A percentile compares a stretch with the other conserved stretches of the same genome.
phyloP scores from a whole-genome alignment of 1,140 invertebrate genomes.

The Probaryconus sp. region DNA sequence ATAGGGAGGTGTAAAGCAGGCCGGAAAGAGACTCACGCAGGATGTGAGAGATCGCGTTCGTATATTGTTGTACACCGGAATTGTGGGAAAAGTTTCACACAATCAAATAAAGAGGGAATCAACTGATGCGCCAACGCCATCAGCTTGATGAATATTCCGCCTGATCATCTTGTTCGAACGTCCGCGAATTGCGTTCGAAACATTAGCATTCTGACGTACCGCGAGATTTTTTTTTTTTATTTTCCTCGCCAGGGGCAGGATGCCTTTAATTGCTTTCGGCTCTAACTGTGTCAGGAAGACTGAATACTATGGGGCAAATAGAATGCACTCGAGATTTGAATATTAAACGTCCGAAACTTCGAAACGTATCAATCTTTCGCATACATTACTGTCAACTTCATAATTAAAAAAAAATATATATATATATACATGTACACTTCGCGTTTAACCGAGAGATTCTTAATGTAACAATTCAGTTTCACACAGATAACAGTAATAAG shows the following conservation, averaged over 20 bases:
- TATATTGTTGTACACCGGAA: slow-evolving; percentile 52
- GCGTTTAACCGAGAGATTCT: too few relatives aligned
- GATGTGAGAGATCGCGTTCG: slow-evolving; percentile 54
- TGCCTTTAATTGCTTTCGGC: slow-evolving; percentile 27
- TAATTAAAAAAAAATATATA: too few relatives aligned
- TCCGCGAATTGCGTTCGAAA: slow-evolving; percentile 38
- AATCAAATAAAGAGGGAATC: slow-evolving; percentile 42
- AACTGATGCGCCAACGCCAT: slow-evolving; percentile 40
- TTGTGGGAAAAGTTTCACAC: slow-evolving; percentile 57
- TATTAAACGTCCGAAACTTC: too few relatives aligned
- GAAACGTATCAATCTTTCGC: too few relatives aligned
- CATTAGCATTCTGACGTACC: slow-evolving; percentile 42
- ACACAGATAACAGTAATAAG: too few relatives aligned
- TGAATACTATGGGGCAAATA: too few relatives aligned
- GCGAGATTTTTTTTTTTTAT: slow-evolving; percentile 40
- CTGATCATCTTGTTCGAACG: slow-evolving; percentile 37
- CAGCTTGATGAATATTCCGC: slow-evolving; percentile 49
- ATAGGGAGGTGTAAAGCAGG: slow-evolving; percentile 15
- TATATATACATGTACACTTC: too few relatives aligned
- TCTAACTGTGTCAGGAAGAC: slow-evolving; percentile 38
- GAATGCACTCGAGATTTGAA: too few relatives aligned
- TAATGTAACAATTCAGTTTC: too few relatives aligned
- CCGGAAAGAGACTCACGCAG: slow-evolving; percentile 52
- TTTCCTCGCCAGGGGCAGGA: slow-evolving; percentile 32
- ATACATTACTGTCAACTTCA: too few relatives aligned